Evolutionary conservation across 2,888 invertebrate species (phyloP), one percentile per base, ranked within the genome.

Genomic region (Cheilosia pagana): DNA sequence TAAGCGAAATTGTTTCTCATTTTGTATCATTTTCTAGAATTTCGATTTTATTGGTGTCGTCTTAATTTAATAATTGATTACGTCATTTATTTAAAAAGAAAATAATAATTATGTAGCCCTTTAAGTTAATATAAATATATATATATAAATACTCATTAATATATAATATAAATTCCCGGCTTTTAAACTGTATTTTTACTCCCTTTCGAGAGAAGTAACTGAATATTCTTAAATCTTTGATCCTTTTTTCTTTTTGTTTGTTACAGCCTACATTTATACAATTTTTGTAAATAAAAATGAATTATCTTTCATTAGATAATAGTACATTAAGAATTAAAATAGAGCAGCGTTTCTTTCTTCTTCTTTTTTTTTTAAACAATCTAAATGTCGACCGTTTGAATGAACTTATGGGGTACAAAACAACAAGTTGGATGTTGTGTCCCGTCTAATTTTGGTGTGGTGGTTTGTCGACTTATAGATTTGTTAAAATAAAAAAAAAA

Each of bases 121-220:
- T 68, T 57, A 62, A 78, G 60, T 57, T 74, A 68, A 78, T 74
- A 78, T 78, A 83, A 83, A 83, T 83, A 55, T 8, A 35, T 25
- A 52, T 28, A 82, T 78, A 78, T 83, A 83, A 79, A 83, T 83
- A 83, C 63, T 75, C 75, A 75, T 68, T 62, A 79, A 39, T 83
- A 85, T 81, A 71, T 76, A 75, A 79, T 85, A 85, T 75, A 85
- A 81, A 85, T 85, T 85, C 85, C 85, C 85, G 85, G 85, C 85
- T 85, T 81, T 74, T 70, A 39, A 62, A 62, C 48, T 74, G 55
- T 70, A 25, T 75, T 79, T 65, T 39, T 23, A n/a, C 6, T 31
- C 39, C 31, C 25, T 25, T 79, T 67, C 65, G 41, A 68, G 67
- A 67, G 41, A 70, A 48, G 63, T 59, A 57, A 23, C 41, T 72